phyloP scores from a whole-genome alignment of 2,888 invertebrate genomes.

The Sarcophaga caerulescens region DNA sequence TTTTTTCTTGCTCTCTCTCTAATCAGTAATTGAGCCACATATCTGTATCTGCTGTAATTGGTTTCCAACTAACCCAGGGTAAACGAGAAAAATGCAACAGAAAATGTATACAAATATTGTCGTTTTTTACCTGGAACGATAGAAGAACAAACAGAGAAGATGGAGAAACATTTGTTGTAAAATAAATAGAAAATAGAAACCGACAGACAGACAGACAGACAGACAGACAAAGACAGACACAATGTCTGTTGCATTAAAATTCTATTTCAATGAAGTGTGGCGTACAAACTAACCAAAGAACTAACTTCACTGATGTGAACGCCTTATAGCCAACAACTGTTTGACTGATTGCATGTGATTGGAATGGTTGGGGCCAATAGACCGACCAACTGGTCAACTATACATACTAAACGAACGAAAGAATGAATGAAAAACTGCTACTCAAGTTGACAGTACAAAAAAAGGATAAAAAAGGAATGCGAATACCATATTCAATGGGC shows the following conservation, averaged over 20 bases:
- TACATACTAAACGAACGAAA: not conserved
- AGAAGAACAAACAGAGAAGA: conserved; percentile 30
- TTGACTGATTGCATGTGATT: too few relatives aligned
- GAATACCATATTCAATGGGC: not conserved
- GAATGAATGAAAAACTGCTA: conserved; percentile 8
- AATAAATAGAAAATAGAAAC: not conserved
- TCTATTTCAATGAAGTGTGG: conserved; percentile 17
- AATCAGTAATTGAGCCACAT: conserved; percentile 56
- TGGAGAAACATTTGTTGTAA: conserved; percentile 5
- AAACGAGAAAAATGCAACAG: not conserved
- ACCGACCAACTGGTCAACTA: conserved; percentile 10
- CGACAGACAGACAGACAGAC: not conserved
- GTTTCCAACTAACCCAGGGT: conserved; percentile 46
- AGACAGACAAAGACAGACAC: not conserved
- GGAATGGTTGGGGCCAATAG: too few relatives aligned
- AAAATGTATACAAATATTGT: too few relatives aligned
- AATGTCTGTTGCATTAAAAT: not conserved
- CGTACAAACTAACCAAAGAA: not conserved
- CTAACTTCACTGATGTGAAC: too few relatives aligned
- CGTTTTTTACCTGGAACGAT: not conserved
- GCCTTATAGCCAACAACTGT: too few relatives aligned
- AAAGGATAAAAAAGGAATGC: not conserved
- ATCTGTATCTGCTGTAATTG: conserved; percentile 54
- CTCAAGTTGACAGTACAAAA: not conserved
- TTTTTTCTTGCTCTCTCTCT: not conserved